Evolutionary conservation across 2,888 invertebrate genomes (phyloP), one percentile per base, ranked within the genome.

Genomic region (Amiota mariae): DNA sequence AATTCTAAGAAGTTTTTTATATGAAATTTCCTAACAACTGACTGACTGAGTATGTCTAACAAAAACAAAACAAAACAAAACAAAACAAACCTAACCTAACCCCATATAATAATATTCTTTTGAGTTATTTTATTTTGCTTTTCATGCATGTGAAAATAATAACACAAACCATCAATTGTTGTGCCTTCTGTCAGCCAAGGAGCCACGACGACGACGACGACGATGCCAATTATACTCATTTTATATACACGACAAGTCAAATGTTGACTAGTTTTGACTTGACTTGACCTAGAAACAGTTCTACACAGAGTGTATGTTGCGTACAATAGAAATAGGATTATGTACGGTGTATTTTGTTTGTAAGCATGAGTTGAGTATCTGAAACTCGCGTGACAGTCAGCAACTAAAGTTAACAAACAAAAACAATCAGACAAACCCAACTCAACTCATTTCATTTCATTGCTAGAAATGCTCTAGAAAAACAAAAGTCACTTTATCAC

Each of bases 271-370:
- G 36, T 11, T 15, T 46, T 73, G 73, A 75, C 76, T 71, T 66
- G 77, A 81, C 82, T 85, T 85, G 82, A 83, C 85, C 83, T 77
- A 83, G 78, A 83, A 84, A 81, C 54, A 36, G 4, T 36, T 36
- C 36, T 36, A n/a, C n/a, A n/a, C n/a, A n/a, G n/a, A n/a, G 36
- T 6, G 36, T 54, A 20, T 59, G 8, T 59, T 59, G 59, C 67
- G 51, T 51, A 18, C 15, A 67, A 67, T 15, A 20, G 47, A 46
- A 70, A 13, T 15, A 63, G 72, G 73, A 6, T 6, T n/a, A n/a
- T n/a, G n/a, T n/a, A n/a, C n/a, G n/a, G n/a, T n/a, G n/a, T n/a
- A n/a, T n/a, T 36, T 36, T 36, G 36, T 24, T 24, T 36, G 36
- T 6, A 6, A 4, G 36, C 36, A 36, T 36, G 36, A 36, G 36